These are phyloP conservation scores for Mesocentrotus franciscanus DNA, from an alignment of 53 echinoderm and acorn worm species.

Conservation along the genomic window DNA sequence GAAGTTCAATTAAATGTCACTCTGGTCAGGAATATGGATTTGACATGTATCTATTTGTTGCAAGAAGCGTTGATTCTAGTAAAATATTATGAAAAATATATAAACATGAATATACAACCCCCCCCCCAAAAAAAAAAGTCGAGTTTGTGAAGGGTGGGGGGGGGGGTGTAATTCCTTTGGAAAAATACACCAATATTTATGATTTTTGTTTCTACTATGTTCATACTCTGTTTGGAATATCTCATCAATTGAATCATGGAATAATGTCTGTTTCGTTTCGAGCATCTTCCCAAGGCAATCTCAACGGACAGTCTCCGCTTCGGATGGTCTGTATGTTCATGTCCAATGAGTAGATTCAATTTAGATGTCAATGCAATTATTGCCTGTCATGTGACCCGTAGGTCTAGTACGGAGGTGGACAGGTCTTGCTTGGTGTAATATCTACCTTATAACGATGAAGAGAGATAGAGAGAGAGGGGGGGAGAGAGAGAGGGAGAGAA, in stretches of 20 bases:
- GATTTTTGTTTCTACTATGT: neutral
- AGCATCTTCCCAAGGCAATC: no score
- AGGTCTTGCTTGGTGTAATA: neutral
- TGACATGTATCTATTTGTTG: neutral
- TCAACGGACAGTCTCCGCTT: neutral
- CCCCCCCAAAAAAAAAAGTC: no score
- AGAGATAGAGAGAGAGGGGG: no score
- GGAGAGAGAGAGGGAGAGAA: no score
- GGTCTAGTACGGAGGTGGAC: neutral
- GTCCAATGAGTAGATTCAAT: neutral
- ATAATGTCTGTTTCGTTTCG: neutral
- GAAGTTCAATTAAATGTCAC: neutral
- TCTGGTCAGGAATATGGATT: neutral
- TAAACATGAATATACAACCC: neutral
- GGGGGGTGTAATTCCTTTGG: no score
- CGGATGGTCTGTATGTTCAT: neutral
- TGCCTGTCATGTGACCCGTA: neutral
- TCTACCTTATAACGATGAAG: no score
- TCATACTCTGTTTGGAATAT: neutral
- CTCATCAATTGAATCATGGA: neutral
- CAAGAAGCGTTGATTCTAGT: neutral
- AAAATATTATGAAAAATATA: neutral
- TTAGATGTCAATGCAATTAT: slow-evolving; percentile 22
- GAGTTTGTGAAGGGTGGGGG: no score
- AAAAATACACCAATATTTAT: no score